phyloP scores from a whole-genome alignment of 2,797 vertebrate genomes.

The Parambassis ranga region DNA sequence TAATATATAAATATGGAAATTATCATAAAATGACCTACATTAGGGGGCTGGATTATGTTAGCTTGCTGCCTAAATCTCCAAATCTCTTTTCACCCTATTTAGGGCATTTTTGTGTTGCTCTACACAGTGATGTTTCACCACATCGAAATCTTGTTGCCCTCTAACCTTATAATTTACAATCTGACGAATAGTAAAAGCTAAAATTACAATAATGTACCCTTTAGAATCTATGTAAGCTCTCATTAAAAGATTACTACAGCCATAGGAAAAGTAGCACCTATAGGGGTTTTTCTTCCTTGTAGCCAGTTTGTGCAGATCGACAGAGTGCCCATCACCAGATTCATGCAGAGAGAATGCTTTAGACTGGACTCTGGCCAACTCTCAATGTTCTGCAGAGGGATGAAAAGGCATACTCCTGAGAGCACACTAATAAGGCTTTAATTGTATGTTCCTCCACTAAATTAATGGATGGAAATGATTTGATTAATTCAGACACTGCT shows the following conservation, averaged over 20 bases:
- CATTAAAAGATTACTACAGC: neutral
- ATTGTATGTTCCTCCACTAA: slow-evolving; percentile 88
- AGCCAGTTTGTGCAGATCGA: slow-evolving; percentile 37
- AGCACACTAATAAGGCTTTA: slow-evolving; percentile 82
- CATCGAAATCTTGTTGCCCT: slow-evolving; percentile 40
- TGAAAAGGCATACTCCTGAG: slow-evolving; percentile 84
- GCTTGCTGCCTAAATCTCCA: slow-evolving; percentile 57
- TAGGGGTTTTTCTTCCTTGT: slow-evolving; percentile 19
- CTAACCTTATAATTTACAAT: slow-evolving; percentile 40
- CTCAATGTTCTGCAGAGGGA: slow-evolving; percentile 85
- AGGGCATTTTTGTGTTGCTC: slow-evolving; percentile 50
- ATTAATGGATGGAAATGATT: slow-evolving; percentile 86
- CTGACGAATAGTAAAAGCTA: slow-evolving; percentile 14
- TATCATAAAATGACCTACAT: slow-evolving; percentile 63
- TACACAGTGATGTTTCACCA: slow-evolving; percentile 35
- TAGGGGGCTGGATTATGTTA: slow-evolving; percentile 61
- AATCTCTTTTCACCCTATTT: slow-evolving; percentile 69
- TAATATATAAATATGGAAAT: slow-evolving; percentile 41
- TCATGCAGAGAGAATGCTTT: slow-evolving; percentile 64
- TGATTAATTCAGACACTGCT: slow-evolving; percentile 84
- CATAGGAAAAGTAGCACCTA: slow-evolving; percentile 1
- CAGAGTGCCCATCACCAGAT: slow-evolving; percentile 38
- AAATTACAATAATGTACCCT: slow-evolving; percentile 9
- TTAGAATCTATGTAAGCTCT: slow-evolving; percentile 6
- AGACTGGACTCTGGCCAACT: slow-evolving; percentile 79